These are phyloP conservation scores for Hippocampus mohnikei DNA, from an alignment of 2,113 vertebrate genomes.

Conservation along the genomic window DNA sequence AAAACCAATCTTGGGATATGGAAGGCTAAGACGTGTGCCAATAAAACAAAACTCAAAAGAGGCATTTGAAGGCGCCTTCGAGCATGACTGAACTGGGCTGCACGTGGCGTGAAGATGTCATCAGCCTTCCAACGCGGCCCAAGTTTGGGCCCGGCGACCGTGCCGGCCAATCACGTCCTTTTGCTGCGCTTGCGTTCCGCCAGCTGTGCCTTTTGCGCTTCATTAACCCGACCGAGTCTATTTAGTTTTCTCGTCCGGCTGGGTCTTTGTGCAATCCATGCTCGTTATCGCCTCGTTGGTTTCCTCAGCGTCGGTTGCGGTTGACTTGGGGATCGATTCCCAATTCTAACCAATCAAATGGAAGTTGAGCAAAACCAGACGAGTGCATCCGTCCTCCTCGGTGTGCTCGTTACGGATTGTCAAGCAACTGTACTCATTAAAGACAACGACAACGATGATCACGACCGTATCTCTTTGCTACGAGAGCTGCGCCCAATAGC, in stretches of 20 bases:
- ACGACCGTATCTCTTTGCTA: not conserved
- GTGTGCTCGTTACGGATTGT: not conserved
- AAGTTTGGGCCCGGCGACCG: no score
- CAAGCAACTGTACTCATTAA: not conserved
- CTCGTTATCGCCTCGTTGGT: not conserved
- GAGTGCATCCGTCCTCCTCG: not conserved
- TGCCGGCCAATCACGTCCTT: not conserved
- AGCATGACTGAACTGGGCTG: not conserved
- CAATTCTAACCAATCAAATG: not conserved
- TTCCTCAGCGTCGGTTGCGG: not conserved
- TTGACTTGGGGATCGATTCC: not conserved
- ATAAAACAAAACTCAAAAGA: not conserved
- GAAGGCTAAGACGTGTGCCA: not conserved
- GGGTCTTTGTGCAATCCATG: not conserved
- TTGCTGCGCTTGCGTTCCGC: not conserved
- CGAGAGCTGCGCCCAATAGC: not conserved
- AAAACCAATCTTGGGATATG: not conserved
- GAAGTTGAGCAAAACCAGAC: not conserved
- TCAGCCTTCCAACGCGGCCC: not conserved
- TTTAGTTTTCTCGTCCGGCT: conserved; percentile 1
- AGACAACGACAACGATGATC: not conserved
- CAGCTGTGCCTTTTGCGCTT: not conserved
- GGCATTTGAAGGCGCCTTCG: not conserved
- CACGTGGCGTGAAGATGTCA: not conserved
- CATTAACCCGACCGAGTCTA: not conserved